Conservation (phyloP, 2,888 invertebrate genomes). For the Lordiphosa fenestrarum region DNA sequence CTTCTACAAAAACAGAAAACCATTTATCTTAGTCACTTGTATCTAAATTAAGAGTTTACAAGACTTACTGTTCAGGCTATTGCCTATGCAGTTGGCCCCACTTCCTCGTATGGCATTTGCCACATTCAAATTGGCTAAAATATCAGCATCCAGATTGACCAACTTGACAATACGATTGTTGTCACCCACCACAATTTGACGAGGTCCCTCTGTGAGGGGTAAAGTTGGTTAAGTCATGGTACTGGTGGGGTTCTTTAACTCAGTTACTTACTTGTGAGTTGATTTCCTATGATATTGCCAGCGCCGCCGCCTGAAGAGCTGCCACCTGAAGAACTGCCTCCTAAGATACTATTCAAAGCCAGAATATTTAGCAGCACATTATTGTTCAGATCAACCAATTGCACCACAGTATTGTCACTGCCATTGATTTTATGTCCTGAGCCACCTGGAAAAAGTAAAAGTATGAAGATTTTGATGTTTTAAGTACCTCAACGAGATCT, state of each 20-base stretch:
- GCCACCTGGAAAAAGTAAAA: too few species aligned
- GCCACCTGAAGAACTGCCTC: not conserved
- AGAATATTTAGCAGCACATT: not conserved
- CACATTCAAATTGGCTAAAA: slow-evolving; percentile 32
- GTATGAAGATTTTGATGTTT: too few species aligned
- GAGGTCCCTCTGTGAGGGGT: slow-evolving; percentile 11
- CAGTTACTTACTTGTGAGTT: slow-evolving; percentile 20
- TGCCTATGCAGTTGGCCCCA: slow-evolving; percentile 41
- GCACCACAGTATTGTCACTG: slow-evolving; percentile 11
- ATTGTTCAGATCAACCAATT: slow-evolving; percentile 8
- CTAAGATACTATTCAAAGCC: slow-evolving; percentile 7
- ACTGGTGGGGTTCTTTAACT: too few species aligned
- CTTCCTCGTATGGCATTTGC: slow-evolving; percentile 47
- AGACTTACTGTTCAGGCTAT: slow-evolving; percentile 30
- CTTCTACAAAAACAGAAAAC: slow-evolving; percentile 19
- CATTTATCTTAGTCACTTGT: not conserved
- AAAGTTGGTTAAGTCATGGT: too few species aligned
- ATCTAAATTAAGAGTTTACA: not conserved
- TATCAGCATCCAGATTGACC: slow-evolving; percentile 41
- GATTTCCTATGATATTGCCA: slow-evolving; percentile 26
- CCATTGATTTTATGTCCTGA: slow-evolving; percentile 9
- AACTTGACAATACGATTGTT: slow-evolving; percentile 39
- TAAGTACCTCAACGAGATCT: too few species aligned
- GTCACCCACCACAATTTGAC: slow-evolving; percentile 23
- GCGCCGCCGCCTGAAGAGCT: not conserved